A percentile compares a stretch with the other conserved stretches of the same genome.
Conservation (phyloP, 2,888 invertebrate genomes). For the Caenorhabditis zanzibari region DNA sequence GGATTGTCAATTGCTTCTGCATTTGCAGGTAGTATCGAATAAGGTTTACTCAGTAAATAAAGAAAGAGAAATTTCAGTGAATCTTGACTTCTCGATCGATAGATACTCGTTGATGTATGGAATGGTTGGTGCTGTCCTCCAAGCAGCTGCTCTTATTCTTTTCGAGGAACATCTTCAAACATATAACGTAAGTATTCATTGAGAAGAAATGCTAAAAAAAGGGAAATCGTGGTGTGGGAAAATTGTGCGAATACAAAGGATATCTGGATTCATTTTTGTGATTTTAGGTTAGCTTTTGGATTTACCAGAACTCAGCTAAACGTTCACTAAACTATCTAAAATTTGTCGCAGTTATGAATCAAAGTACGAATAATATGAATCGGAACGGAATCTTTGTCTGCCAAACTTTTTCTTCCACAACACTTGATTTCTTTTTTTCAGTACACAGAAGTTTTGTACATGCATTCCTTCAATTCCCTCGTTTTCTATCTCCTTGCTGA, state of each 20-base stretch:
- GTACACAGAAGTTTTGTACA: constrained; percentile 80
- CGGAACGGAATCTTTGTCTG: no score
- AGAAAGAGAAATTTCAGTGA: constrained; percentile 69
- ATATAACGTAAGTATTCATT: constrained; percentile 38
- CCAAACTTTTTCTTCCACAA: no score
- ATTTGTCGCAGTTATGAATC: no score
- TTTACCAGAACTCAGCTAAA: not conserved
- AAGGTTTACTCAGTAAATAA: no score
- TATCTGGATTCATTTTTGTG: no score
- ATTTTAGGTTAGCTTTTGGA: no score
- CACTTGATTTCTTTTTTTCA: no score
- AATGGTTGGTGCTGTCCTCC: constrained; percentile 73
- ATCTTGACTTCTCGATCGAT: constrained; percentile 78
- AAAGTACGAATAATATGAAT: no score
- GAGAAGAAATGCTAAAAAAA: no score
- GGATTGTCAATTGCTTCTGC: constrained; percentile 73
- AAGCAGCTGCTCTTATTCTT: constrained; percentile 69
- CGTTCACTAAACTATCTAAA: no score
- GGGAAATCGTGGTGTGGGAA: no score
- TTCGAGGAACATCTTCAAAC: constrained; percentile 68
- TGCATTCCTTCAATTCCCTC: constrained; percentile 82
- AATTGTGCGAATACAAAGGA: no score
- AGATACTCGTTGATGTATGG: constrained; percentile 80
- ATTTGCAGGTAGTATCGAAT: constrained; percentile 63
- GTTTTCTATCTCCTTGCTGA: constrained; percentile 81